These are phyloP conservation scores for Lethenteron reissneri DNA, from an alignment of 2,113 vertebrate genomes.

Conservation along the genomic window DNA sequence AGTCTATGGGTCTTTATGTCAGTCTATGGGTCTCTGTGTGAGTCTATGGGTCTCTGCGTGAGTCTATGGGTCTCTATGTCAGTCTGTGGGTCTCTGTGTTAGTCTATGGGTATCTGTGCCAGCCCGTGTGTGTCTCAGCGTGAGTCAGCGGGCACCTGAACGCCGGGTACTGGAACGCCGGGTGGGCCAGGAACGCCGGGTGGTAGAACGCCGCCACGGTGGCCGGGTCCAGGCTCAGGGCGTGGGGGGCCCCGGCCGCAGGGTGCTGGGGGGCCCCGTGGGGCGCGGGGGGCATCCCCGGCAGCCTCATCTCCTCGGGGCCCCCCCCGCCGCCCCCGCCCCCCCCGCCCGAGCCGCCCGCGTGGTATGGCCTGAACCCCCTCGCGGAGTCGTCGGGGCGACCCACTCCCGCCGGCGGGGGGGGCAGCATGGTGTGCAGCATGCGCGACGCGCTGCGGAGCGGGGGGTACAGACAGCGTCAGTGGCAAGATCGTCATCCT, in stretches of 20 bases:
- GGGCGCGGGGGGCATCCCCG: slow-evolving; percentile 32
- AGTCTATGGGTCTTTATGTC: no score
- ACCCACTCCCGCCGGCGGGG: slow-evolving; percentile 27
- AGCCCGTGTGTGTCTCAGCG: no score
- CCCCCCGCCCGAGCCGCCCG: slow-evolving; percentile 12
- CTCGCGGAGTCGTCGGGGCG: slow-evolving; percentile 71
- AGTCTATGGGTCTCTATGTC: no score
- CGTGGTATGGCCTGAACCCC: slow-evolving; percentile 84
- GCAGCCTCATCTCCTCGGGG: slow-evolving; percentile 61
- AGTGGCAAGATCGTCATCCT: no score
- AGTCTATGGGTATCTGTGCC: no score
- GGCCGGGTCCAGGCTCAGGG: slow-evolving; percentile 51
- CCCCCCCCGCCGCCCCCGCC: no score
- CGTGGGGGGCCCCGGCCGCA: background rate
- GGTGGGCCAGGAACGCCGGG: slow-evolving; percentile 64
- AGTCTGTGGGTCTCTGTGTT: no score
- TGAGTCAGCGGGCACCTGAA: slow-evolving; percentile 40
- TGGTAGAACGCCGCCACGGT: slow-evolving; percentile 78
- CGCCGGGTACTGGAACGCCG: slow-evolving; percentile 60
- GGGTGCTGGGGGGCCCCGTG: background rate
- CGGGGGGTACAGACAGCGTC: no score
- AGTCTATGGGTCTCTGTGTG: no score
- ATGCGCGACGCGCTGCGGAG: slow-evolving; percentile 37
- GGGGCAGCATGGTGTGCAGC: slow-evolving; percentile 60
- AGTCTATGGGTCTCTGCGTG: no score